Percentiles rank a stretch among this genome's conserved stretches.
Conservation (phyloP, 2,113 vertebrate species). For the Cochlearius cochlearius region DNA sequence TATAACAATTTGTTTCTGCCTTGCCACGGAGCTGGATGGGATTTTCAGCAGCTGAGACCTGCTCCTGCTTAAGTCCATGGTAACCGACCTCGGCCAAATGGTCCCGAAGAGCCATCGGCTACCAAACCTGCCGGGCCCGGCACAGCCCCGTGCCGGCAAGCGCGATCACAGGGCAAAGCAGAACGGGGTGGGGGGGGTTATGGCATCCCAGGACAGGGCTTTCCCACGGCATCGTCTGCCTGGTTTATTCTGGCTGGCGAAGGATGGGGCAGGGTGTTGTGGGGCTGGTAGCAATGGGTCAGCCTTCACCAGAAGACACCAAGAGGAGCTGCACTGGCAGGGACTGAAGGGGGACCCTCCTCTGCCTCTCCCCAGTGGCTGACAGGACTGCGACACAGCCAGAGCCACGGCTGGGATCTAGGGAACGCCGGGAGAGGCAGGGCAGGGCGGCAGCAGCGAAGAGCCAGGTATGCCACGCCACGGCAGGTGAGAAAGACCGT, state of each 20-base stretch:
- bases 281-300: not conserved
- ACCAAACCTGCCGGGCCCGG: not conserved
- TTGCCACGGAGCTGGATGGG: not conserved
- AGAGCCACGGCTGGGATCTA: not conserved
- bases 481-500: rapidly evolving
- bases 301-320: not conserved
- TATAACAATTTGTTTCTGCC: not conserved
- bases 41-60: not conserved
- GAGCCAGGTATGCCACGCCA: not conserved
- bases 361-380: not conserved
- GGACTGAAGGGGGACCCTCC: not conserved
- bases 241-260: not conserved
- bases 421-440: not conserved
- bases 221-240: not conserved
- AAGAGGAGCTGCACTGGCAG: rapidly evolving
- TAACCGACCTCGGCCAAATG: not conserved
- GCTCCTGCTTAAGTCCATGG: not conserved
- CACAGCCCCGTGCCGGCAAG: rapidly evolving
- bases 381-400: rapidly evolving
- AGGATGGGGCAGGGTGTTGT: not conserved
- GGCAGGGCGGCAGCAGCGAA: rapidly evolving
- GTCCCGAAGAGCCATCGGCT: not conserved
- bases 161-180: rapidly evolving
- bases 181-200: not conserved
- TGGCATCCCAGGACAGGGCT: not conserved